phyloP scores from a whole-genome alignment of 1,140 invertebrate genomes.

The Notospermus geniculatus region DNA sequence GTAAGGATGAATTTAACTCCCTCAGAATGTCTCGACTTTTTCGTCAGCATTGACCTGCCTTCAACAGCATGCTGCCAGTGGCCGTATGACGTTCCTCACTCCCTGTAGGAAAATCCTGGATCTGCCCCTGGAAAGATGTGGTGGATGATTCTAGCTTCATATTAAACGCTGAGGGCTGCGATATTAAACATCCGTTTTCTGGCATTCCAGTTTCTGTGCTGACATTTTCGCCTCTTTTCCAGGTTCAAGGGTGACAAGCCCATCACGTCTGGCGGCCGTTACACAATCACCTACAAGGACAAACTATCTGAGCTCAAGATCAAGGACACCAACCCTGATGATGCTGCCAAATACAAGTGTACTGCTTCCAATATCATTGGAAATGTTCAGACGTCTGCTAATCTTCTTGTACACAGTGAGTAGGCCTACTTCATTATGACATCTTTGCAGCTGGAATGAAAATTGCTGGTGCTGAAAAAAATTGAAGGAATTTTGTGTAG shows the following conservation, averaged over 20 bases:
- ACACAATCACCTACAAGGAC: slow-evolving; percentile 50
- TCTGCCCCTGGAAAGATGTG: no score
- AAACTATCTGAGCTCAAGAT: slow-evolving; percentile 45
- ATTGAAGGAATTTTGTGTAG: neutral
- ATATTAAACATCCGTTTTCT: no score
- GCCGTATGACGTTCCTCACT: no score
- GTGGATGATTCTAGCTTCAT: no score
- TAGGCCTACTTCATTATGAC: slow-evolving; percentile 4
- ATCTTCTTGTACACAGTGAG: slow-evolving; percentile 50
- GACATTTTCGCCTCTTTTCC: no score
- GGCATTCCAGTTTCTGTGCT: no score
- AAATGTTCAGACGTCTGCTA: slow-evolving; percentile 47
- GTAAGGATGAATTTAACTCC: slow-evolving; percentile 38
- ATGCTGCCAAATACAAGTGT: slow-evolving; percentile 48
- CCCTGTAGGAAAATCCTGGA: no score
- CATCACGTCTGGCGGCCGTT: slow-evolving; percentile 47
- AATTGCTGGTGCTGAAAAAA: no score
- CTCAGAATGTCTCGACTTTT: neutral
- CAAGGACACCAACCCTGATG: slow-evolving; percentile 44
- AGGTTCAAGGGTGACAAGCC: slow-evolving; percentile 50
- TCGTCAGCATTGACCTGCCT: slow-evolving; percentile 65
- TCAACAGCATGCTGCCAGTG: no score
- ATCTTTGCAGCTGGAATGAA: neutral
- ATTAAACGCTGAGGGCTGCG: no score
- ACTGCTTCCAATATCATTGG: slow-evolving; percentile 47